Evolutionary conservation across 2,113 vertebrate genomes (phyloP).

Genomic region (Colinus virginianus): DNA sequence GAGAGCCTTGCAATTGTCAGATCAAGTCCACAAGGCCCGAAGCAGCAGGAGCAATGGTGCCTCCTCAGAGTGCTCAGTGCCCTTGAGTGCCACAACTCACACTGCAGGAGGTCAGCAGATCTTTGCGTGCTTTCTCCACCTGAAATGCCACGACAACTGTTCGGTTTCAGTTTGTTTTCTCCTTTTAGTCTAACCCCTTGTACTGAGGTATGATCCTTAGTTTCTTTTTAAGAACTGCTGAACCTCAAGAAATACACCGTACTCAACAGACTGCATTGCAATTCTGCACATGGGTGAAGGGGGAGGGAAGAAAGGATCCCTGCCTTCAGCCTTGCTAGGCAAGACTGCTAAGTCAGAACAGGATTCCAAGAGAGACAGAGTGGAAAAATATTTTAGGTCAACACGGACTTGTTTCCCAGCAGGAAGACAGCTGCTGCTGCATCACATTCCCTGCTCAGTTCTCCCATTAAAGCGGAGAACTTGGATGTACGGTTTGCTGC

Average conservation of each 20-base stretch:
- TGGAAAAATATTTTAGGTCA: background rate
- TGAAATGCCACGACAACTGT: background rate
- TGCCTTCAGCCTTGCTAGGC: background rate
- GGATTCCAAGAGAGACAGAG: background rate
- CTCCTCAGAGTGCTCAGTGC: background rate
- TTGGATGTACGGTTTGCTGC: background rate
- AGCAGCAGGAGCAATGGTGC: background rate
- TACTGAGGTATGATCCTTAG: background rate
- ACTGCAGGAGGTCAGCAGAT: background rate
- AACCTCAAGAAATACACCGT: background rate
- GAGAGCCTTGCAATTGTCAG: background rate
- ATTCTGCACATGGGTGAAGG: background rate
- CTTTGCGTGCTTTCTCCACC: background rate
- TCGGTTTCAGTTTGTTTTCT: background rate
- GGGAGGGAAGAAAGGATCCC: background rate
- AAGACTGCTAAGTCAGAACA: background rate
- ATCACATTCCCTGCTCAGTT: background rate
- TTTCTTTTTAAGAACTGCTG: background rate
- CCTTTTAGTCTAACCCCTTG: background rate
- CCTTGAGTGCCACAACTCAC: background rate
- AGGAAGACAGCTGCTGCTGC: background rate
- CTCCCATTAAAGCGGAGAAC: background rate
- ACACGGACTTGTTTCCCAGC: background rate
- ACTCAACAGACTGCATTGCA: background rate
- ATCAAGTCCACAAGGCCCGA: background rate